Percentiles rank a stretch among this genome's conserved stretches.
Evolutionary conservation across 2,888 invertebrate species (phyloP).

Genomic region (Pecten maximus): DNA sequence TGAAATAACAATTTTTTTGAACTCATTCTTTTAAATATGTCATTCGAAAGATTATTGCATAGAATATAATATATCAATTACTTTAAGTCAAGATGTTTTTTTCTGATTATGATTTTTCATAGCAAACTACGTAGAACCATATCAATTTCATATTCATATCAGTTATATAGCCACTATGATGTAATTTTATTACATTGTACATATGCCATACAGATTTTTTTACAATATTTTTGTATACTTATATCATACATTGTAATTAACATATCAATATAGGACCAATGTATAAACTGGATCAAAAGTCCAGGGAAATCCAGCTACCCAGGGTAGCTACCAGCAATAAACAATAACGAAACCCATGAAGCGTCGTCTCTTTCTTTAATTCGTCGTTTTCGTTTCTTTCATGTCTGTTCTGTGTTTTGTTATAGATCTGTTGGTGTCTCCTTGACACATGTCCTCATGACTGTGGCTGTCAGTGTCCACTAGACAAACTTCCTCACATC

Average conservation of each 20-base stretch:
- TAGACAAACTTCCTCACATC: too few species aligned
- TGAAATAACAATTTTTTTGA: neutral
- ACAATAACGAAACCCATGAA: neutral
- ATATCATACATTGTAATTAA: conserved; percentile 10
- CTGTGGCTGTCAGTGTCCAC: too few species aligned
- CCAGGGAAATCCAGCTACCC: conserved; percentile 23
- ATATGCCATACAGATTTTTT: neutral
- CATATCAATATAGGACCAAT: conserved; percentile 27
- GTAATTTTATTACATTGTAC: neutral
- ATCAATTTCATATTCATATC: neutral
- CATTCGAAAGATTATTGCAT: neutral
- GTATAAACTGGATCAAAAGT: neutral
- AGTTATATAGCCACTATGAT: neutral
- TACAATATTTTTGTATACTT: neutral
- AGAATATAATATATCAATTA: too few species aligned
- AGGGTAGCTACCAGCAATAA: neutral
- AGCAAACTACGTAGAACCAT: neutral
- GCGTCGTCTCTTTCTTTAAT: too few species aligned
- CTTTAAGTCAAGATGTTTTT: neutral
- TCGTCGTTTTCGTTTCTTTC: too few species aligned
- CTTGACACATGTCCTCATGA: too few species aligned
- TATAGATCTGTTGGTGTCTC: too few species aligned
- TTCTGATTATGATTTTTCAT: neutral
- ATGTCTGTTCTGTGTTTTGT: too few species aligned
- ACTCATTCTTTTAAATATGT: neutral